Base-by-base conservation (phyloP, 2,888 invertebrate genomes). In the Frankliniella intonsa region DNA sequence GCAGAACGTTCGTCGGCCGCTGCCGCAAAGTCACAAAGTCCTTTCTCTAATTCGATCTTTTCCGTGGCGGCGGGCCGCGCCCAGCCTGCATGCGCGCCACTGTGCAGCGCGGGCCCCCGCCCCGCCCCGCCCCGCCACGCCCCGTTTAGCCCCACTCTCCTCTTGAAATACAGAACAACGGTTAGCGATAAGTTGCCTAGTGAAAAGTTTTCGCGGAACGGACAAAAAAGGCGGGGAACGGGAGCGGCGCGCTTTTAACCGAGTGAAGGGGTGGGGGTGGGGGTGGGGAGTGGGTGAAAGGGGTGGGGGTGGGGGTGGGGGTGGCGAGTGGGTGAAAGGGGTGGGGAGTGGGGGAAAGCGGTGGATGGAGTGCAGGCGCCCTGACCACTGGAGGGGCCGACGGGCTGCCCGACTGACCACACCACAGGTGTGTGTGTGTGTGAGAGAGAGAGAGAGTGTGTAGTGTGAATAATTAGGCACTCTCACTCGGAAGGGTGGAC, bases 101-200 rank as follows among this genome's bases (percentile, higher is more conserved):
- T n/a, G n/a, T n/a, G n/a, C n/a, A n/a, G n/a, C n/a, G n/a, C n/a
- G n/a, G n/a, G n/a, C n/a, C n/a, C n/a, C n/a, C n/a, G n/a, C n/a
- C n/a, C n/a, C n/a, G n/a, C n/a, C n/a, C n/a, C n/a, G 84, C 17
- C 84, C 82, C n/a, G 80, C 80, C 38, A 84, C 65, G 88, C 89
- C 86, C 89, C 91, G 84, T n/a, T n/a, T n/a, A n/a, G n/a, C n/a
- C n/a, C n/a, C n/a, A n/a, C n/a, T n/a, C n/a, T n/a, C n/a, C n/a
- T n/a, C n/a, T n/a, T n/a, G n/a, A n/a, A n/a, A n/a, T n/a, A n/a
- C 84, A 93, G 93, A 87, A 83, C 65, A 27, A 80, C 69, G 62
- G 69, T 81, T 38, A 81, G 69, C 62, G 81, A 81, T 50, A 81
- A 81, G 38, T 81, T 81, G 69, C 12, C 25, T 14, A 50, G 38